phyloP scores from a whole-genome alignment of 1,140 invertebrate genomes.

The Brachionus plicatilis region DNA sequence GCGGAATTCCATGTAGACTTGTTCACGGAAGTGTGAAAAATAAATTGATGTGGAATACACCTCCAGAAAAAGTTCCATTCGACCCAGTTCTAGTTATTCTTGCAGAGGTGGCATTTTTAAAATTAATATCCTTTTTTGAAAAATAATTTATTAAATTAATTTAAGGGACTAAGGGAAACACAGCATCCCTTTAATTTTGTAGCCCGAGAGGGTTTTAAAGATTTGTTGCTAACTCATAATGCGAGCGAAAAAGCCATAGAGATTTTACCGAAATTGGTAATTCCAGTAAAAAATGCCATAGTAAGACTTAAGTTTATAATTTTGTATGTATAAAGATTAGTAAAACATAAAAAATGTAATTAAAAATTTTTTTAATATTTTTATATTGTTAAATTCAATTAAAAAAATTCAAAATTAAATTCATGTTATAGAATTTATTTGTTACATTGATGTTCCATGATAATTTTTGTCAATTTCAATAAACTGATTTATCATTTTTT shows the following conservation, averaged over 20 bases:
- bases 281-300: constrained; percentile 49
- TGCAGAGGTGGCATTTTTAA: constrained; percentile 46
- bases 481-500: neutral
- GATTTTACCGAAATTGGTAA: constrained; percentile 48
- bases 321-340: too few species aligned
- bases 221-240: constrained; percentile 47
- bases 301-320: constrained; percentile 43
- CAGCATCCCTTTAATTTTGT: constrained; percentile 55
- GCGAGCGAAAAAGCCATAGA: constrained; percentile 47
- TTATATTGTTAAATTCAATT: neutral
- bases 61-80: constrained; percentile 51
- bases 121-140: too few species aligned
- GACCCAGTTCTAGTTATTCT: constrained; percentile 52
- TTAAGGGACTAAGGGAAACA: constrained; percentile 52
- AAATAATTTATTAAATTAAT: neutral
- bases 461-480: too few species aligned
- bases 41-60: constrained; percentile 51
- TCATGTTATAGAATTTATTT: too few species aligned
- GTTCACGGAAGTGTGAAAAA: constrained; percentile 55
- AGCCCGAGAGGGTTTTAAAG: constrained; percentile 51
- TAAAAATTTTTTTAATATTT: neutral
- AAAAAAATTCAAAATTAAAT: too few species aligned
- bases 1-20: constrained; percentile 53
- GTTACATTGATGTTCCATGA: too few species aligned
- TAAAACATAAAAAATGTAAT: neutral